Conservation (phyloP, 2,797 vertebrate species). For the Champsocephalus esox region DNA sequence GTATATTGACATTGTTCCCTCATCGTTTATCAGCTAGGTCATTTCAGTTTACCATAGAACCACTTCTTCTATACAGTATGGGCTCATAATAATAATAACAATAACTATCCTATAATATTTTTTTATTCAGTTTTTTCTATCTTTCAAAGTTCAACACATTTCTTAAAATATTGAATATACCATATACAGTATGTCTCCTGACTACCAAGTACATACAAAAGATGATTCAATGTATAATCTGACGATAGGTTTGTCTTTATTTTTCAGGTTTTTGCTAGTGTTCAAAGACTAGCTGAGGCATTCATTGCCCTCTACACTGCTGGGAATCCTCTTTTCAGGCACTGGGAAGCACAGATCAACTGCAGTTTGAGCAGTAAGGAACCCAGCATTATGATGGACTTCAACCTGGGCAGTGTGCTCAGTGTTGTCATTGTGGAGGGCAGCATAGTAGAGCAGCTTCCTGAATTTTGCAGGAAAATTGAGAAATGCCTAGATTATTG, state of each 20-base stretch:
- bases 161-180: neutral
- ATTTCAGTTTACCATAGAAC: neutral
- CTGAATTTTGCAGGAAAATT: conserved; percentile 89
- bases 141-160: neutral
- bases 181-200: neutral
- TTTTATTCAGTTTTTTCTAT: neutral
- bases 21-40: neutral
- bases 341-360: conserved; percentile 87
- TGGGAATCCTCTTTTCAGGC: conserved; percentile 93
- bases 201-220: neutral
- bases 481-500: conserved; percentile 89
- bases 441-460: conserved; percentile 82
- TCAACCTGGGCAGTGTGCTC: conserved; percentile 72
- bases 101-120: too few species aligned
- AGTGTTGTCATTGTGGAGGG: conserved; percentile 81
- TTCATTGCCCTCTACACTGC: conserved; percentile 91
- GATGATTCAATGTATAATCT: neutral
- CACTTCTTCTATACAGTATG: neutral
- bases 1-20: conserved; percentile 69
- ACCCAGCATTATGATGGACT: conserved; percentile 85
- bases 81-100: neutral
- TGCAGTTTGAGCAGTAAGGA: conserved; percentile 72
- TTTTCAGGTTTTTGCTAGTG: conserved; percentile 89
- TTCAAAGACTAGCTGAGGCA: conserved; percentile 90
- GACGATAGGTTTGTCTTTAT: conserved; percentile 10